A percentile compares a stretch with the other conserved stretches of the same genome.
These are phyloP conservation scores for Microplitis demolitor DNA, from an alignment of 1,140 invertebrate genomes.

Conservation along the genomic window DNA sequence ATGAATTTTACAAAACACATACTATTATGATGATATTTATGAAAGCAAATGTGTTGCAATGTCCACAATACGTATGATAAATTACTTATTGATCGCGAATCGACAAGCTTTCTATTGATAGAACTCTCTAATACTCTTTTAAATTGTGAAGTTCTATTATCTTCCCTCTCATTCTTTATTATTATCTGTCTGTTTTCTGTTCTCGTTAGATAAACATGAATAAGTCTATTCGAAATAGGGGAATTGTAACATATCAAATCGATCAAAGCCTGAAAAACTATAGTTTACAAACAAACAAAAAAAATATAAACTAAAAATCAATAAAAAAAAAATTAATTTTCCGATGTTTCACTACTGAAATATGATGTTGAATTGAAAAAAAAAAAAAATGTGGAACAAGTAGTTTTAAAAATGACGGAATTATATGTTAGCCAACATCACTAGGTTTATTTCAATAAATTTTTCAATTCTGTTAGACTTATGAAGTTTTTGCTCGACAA, in stretches of 20 bases:
- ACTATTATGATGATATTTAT: too few species aligned
- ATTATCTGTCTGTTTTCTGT: too few species aligned
- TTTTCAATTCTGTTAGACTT: constrained; percentile 26
- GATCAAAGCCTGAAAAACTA: not conserved
- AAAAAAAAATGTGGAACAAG: constrained; percentile 33
- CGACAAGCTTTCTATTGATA: not conserved
- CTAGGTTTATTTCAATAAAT: constrained; percentile 34
- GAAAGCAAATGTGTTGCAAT: too few species aligned
- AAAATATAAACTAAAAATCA: too few species aligned
- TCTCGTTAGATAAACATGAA: not conserved
- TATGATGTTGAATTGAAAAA: constrained; percentile 23
- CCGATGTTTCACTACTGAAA: too few species aligned
- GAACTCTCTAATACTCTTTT: not conserved
- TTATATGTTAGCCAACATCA: constrained; percentile 15
- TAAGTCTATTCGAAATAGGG: not conserved
- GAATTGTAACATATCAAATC: not conserved
- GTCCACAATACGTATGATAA: not conserved
- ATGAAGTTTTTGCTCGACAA: constrained; percentile 16
- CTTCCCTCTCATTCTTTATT: not conserved
- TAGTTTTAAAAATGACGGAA: constrained; percentile 25
- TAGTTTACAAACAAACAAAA: not conserved
- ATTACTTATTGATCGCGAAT: not conserved
- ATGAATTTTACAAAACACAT: too few species aligned
- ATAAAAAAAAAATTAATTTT: too few species aligned
- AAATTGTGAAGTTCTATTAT: not conserved